phyloP scores from a whole-genome alignment of 2,888 invertebrate species.

The Thecocarcelia acutangulata region DNA sequence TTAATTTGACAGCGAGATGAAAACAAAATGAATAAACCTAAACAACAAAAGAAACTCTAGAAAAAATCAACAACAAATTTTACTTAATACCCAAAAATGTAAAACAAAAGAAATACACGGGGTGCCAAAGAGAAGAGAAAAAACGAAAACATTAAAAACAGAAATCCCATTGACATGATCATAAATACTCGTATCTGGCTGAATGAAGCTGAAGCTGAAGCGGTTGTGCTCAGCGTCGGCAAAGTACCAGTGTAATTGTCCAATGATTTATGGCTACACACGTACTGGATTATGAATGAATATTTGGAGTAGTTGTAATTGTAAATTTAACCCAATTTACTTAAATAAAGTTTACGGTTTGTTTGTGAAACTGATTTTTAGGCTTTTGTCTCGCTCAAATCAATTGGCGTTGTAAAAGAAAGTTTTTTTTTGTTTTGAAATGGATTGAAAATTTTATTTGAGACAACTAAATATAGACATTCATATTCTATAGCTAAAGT shows the following conservation, averaged over 20 bases:
- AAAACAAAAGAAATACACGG: conserved; percentile 11
- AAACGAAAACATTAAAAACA: conserved; percentile 11
- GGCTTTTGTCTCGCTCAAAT: conserved; percentile 26
- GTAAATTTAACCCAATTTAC: conserved; percentile 45
- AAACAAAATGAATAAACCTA: conserved; percentile 53
- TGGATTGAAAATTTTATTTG: conserved; percentile 5
- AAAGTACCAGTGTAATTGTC: conserved; percentile 41
- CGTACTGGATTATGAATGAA: conserved; percentile 37
- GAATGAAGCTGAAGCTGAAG: not conserved
- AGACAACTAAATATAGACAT: not conserved
- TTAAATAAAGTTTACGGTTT: conserved; percentile 47
- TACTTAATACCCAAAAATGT: conserved; percentile 14
- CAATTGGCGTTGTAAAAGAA: conserved; percentile 34
- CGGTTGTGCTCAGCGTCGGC: conserved; percentile 9
- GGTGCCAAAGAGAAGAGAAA: conserved; percentile 31
- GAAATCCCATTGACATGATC: conserved; percentile 42
- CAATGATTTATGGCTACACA: conserved; percentile 57
- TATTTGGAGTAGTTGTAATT: conserved; percentile 24
- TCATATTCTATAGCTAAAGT: no score
- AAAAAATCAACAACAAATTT: conserved; percentile 24
- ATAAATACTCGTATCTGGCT: conserved; percentile 47
- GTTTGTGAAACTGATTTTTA: conserved; percentile 27
- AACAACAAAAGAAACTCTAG: conserved; percentile 3
- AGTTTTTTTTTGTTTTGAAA: not conserved
- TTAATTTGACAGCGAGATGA: conserved; percentile 67